A percentile compares a stretch with the other conserved stretches of the same genome.
These are phyloP conservation scores for Drosophila sechellia DNA, from an alignment of 1,140 invertebrate genomes.

Conservation along the genomic window DNA sequence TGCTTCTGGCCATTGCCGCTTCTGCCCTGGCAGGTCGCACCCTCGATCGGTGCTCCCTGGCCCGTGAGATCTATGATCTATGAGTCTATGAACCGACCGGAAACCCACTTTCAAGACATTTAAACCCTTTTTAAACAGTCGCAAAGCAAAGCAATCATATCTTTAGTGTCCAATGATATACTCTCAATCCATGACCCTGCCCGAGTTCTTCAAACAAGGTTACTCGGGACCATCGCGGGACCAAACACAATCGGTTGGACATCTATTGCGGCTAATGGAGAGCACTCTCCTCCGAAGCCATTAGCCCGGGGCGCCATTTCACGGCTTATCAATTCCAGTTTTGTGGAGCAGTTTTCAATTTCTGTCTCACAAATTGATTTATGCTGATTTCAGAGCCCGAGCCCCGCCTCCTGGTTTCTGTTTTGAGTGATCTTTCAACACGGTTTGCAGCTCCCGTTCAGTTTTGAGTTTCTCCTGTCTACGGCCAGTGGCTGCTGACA, in stretches of 20 bases:
- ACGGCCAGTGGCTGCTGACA: slow-evolving; percentile 33
- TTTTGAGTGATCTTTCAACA: slow-evolving; percentile 60
- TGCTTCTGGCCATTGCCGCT: slow-evolving; percentile 45
- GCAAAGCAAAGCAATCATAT: no score
- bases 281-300: slow-evolving; percentile 43
- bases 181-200: background rate
- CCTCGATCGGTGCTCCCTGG: slow-evolving; percentile 77
- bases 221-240: background rate
- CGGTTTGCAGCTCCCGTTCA: slow-evolving; percentile 14
- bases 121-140: background rate
- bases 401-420: slow-evolving; percentile 18
- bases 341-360: slow-evolving; percentile 62
- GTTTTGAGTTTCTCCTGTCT: slow-evolving; percentile 42
- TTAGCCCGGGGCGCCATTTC: slow-evolving; percentile 35
- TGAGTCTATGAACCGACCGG: no score
- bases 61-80: slow-evolving; percentile 48
- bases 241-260: slow-evolving; percentile 11
- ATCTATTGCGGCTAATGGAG: slow-evolving; percentile 26
- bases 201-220: background rate
- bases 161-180: background rate
- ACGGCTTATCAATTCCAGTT: slow-evolving; percentile 47
- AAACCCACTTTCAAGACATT: background rate
- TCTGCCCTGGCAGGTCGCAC: slow-evolving; percentile 60
- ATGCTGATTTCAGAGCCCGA: slow-evolving; percentile 59
- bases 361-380: slow-evolving; percentile 68